phyloP scores from a whole-genome alignment of 92 coral and sea anemone genomes.

The Actinostola sp. region DNA sequence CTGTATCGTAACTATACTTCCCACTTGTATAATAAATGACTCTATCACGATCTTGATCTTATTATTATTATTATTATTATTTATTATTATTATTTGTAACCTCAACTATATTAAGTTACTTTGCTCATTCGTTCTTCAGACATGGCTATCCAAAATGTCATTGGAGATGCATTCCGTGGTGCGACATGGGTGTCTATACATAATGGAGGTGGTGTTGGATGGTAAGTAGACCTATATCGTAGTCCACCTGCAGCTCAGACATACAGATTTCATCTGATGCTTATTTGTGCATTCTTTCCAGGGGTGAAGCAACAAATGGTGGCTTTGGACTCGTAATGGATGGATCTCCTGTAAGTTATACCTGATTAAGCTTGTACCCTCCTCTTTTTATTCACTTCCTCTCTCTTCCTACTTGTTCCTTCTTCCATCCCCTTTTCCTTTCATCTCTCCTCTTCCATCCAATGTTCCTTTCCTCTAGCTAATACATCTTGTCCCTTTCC shows the following conservation, averaged over 20 bases:
- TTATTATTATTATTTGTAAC: background rate
- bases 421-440: too few relatives aligned
- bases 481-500: too few relatives aligned
- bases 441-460: too few relatives aligned
- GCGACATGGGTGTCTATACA: constrained; percentile 98
- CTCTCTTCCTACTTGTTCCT: too few relatives aligned
- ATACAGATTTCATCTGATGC: background rate
- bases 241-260: background rate
- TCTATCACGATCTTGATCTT: background rate
- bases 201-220: constrained; percentile 98
- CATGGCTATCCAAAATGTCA: constrained; percentile 97
- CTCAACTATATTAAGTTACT: background rate
- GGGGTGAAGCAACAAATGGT: constrained; percentile 96
- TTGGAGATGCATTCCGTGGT: constrained; percentile 96
- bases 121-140: constrained; percentile 46
- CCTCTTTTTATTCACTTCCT: too few relatives aligned
- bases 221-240: constrained; percentile 54
- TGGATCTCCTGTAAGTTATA: constrained; percentile 91
- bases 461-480: too few relatives aligned
- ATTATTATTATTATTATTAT: background rate
- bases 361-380: too few relatives aligned
- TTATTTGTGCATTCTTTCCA: constrained; percentile 17
- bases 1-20: too few relatives aligned
- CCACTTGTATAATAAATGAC: too few relatives aligned
- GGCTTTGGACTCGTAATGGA: constrained; percentile 95